phyloP scores from a whole-genome alignment of 1,140 invertebrate genomes.

The Choristoneura fumiferana region DNA sequence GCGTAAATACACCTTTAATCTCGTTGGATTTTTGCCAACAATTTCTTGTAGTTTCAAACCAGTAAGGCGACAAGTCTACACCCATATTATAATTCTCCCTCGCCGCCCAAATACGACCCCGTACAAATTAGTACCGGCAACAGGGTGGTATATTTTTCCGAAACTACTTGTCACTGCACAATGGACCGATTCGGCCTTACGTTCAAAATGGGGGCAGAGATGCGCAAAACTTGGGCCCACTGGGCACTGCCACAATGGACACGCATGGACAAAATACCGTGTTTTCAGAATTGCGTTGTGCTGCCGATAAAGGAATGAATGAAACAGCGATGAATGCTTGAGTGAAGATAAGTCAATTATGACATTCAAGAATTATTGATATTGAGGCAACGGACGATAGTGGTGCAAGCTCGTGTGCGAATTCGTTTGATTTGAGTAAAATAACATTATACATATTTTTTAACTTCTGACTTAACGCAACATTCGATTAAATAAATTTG shows the following conservation, averaged over 20 bases:
- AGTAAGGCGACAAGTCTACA: no score
- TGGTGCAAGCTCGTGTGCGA: background rate
- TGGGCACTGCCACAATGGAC: constrained; percentile 23
- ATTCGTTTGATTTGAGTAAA: no score
- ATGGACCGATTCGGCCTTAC: constrained; percentile 42
- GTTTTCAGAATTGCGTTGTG: constrained; percentile 13
- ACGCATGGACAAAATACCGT: constrained; percentile 22
- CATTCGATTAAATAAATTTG: no score
- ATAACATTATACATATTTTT: no score
- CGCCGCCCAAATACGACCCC: constrained; percentile 39
- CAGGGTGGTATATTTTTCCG: constrained; percentile 66
- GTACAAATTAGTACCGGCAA: constrained; percentile 58
- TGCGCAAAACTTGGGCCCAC: constrained; percentile 44
- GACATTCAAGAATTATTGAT: constrained; percentile 9
- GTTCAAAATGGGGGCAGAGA: constrained; percentile 46
- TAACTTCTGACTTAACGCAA: no score
- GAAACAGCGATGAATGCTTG: background rate
- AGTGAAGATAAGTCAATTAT: constrained; percentile 12
- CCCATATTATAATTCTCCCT: background rate
- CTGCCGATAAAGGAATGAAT: constrained; percentile 1
- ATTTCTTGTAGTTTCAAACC: no score
- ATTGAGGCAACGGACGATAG: background rate
- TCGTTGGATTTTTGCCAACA: no score
- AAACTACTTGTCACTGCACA: constrained; percentile 60
- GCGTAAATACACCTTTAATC: no score